These are phyloP conservation scores for Gobiocypris rarus DNA, from an alignment of 2,113 vertebrate genomes.

Conservation along the genomic window DNA sequence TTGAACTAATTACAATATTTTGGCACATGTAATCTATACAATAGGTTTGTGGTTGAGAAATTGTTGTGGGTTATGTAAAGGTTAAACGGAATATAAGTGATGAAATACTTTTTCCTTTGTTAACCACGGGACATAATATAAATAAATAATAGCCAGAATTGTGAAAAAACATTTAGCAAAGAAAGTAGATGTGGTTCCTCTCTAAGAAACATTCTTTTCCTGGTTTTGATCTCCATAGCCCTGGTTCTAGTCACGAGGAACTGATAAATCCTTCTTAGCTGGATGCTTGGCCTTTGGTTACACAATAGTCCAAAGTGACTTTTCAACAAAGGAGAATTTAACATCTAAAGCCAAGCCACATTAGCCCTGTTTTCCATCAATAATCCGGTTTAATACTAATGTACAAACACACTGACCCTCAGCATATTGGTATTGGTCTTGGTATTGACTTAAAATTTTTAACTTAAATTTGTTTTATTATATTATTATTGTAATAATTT, in stretches of 20 bases:
- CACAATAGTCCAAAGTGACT: conserved; percentile 43
- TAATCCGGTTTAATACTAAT: neutral
- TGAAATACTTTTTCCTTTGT: neutral
- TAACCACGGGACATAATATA: neutral
- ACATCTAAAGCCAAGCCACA: conserved; percentile 31
- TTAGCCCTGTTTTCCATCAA: conserved; percentile 19
- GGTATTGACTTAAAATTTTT: too few species aligned
- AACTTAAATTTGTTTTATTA: too few species aligned
- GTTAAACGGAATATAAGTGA: neutral
- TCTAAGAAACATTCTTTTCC: neutral
- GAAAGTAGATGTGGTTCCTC: neutral
- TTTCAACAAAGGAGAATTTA: conserved; percentile 32
- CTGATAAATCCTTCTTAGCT: conserved; percentile 49
- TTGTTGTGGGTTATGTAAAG: neutral
- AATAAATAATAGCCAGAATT: neutral
- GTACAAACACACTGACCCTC: neutral
- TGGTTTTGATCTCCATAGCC: conserved; percentile 37
- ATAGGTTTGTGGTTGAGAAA: neutral
- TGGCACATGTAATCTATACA: conserved; percentile 3
- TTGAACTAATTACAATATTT: neutral
- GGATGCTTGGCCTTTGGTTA: conserved; percentile 37
- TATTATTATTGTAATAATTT: too few species aligned
- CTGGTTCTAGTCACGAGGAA: conserved; percentile 38
- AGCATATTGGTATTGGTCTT: neutral
- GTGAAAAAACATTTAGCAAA: neutral